Evolutionary conservation across 2,888 invertebrate species (phyloP), one percentile per base, ranked within the genome.

Genomic region (Taenaris catops): DNA sequence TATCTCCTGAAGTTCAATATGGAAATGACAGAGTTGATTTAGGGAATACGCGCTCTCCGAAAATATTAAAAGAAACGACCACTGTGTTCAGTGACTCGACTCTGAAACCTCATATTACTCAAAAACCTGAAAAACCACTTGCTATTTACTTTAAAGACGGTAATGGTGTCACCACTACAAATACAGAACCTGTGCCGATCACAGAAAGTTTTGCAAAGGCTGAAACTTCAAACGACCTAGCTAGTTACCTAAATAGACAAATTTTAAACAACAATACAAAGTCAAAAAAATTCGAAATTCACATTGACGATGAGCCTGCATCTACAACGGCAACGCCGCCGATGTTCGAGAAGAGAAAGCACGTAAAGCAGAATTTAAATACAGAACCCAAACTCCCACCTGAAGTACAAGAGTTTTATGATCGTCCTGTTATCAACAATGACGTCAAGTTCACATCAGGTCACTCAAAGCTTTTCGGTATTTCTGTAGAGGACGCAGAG

Each of bases 391-490:
- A 54, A n/a, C 34, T 58, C 8, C 58, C 64, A 1, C 45, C 55
- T 29, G 69, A 71, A 41, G 43, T 59, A 4, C 58, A 63, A 49
- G 68, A 72, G 35, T 63, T 50, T 47, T 66, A 66, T 29, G 49
- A 37, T 4, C 60, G 46, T 2, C 61, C 49, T 3, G 51, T 58
- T 2, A 32, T 41, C 10, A 58, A 53, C 12, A 41, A 49, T 3
- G 59, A 69, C 18, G 49, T 66, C 10, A 74, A 68, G 42, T 90
- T 90, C 49, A 90, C 90, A 2, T 90, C 90, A 21, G 90, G 90
- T 20, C 90, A 90, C 63, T 90, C 90, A 37, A 90, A 90, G 43
- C 75, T 89, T 41, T 90, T 91, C 48, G 90, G 90, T 34, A 79
- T 90, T 40, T 89, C 90, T 32, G 88, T 90, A 25, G 90, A 90